A percentile compares a stretch with the other conserved stretches of the same genome.
Conservation (phyloP, 2,888 invertebrate genomes). For the Anorthoa munda region DNA sequence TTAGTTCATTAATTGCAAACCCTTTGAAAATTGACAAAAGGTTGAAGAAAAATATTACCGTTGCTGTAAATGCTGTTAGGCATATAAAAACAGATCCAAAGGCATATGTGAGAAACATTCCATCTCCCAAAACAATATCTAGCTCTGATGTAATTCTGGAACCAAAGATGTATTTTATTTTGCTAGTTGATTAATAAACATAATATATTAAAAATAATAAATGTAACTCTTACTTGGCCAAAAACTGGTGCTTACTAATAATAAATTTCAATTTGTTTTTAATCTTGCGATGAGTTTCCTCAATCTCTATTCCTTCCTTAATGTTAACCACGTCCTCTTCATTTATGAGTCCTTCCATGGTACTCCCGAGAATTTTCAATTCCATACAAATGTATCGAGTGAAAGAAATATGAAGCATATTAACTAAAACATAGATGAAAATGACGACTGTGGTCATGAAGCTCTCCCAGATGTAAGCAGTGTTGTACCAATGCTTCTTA, state of each 20-base stretch:
- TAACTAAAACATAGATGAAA: slow-evolving; percentile 75
- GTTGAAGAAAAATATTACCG: slow-evolving; percentile 69
- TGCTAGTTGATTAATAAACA: not conserved
- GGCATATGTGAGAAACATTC: slow-evolving; percentile 81
- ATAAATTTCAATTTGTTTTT: slow-evolving; percentile 76
- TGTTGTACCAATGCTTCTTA: slow-evolving; percentile 81
- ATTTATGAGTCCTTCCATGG: slow-evolving; percentile 74
- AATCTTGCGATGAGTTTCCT: slow-evolving; percentile 69
- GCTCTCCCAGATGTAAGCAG: slow-evolving; percentile 83
- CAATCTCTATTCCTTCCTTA: slow-evolving; percentile 46
- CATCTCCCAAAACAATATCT: slow-evolving; percentile 78
- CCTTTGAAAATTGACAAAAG: not conserved
- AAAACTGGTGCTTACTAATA: slow-evolving; percentile 76
- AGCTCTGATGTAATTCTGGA: slow-evolving; percentile 80
- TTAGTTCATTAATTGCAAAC: not conserved
- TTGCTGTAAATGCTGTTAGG: slow-evolving; percentile 83
- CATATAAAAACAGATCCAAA: slow-evolving; percentile 85
- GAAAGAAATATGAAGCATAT: slow-evolving; percentile 78
- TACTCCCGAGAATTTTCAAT: slow-evolving; percentile 78
- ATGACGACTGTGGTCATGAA: slow-evolving; percentile 81
- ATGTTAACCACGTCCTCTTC: slow-evolving; percentile 72
- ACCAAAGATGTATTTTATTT: slow-evolving; percentile 41
- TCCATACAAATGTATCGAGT: slow-evolving; percentile 84
- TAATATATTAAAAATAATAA: not conserved
- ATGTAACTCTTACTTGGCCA: slow-evolving; percentile 74